Conservation (phyloP, 2,888 invertebrate species). For the Epsilonema sp. region DNA sequence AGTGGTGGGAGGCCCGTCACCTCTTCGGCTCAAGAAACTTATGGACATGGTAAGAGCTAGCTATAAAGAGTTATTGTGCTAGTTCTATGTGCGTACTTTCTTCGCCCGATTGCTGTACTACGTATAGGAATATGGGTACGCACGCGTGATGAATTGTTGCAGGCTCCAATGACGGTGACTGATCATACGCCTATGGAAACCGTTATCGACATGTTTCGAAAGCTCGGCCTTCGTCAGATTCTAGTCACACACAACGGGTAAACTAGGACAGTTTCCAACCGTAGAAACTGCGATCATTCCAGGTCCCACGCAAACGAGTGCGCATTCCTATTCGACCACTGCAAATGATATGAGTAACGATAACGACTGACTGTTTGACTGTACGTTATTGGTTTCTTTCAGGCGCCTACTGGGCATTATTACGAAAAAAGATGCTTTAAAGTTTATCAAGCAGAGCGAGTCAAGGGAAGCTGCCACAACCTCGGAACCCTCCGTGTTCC, state of each 20-base stretch:
- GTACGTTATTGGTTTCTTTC: no score
- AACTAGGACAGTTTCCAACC: constrained; percentile 22
- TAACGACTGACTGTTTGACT: no score
- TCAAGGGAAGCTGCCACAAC: no score
- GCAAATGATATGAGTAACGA: no score
- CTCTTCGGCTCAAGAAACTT: constrained; percentile 60
- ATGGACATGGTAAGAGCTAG: constrained; percentile 77
- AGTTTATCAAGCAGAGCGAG: constrained; percentile 44
- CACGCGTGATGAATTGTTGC: no score
- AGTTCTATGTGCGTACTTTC: neutral
- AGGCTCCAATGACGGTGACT: constrained; percentile 85
- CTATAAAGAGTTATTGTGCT: constrained; percentile 7
- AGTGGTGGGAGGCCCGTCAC: constrained; percentile 39
- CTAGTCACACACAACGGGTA: constrained; percentile 96
- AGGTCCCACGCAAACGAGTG: neutral
- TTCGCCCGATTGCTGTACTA: no score
- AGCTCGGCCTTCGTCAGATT: constrained; percentile 83
- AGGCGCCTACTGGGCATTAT: constrained; percentile 88
- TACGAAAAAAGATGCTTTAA: constrained; percentile 92
- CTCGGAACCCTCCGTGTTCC: no score
- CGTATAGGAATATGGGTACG: no score
- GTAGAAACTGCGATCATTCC: neutral
- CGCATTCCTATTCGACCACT: no score
- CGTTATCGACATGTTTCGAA: constrained; percentile 98
- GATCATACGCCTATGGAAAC: constrained; percentile 99